Conservation (phyloP, 2,113 vertebrate genomes). For the Hydropotes inermis region DNA sequence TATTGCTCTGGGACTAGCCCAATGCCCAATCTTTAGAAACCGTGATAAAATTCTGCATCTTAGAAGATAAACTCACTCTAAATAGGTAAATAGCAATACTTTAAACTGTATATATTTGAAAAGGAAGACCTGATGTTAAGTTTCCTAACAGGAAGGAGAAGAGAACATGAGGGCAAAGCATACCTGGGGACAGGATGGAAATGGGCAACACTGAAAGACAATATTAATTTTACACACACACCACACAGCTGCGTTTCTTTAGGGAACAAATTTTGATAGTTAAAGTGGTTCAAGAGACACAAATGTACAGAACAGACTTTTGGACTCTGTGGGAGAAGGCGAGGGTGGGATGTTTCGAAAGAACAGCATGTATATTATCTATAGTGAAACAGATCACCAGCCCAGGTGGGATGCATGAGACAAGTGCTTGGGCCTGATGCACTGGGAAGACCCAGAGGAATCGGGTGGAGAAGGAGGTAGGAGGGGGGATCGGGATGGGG, state of each 20-base stretch:
- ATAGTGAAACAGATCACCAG: too few species aligned
- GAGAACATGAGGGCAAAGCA: not conserved
- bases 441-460: too few species aligned
- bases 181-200: not conserved
- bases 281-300: not conserved
- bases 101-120: not conserved
- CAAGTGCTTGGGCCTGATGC: too few species aligned
- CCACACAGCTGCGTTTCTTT: not conserved
- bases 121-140: not conserved
- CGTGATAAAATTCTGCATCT: not conserved
- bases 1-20: not conserved
- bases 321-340: too few species aligned
- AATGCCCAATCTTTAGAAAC: not conserved
- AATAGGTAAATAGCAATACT: not conserved
- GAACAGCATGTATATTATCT: too few species aligned
- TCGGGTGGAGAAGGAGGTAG: too few species aligned
- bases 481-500: too few species aligned
- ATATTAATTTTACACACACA: not conserved
- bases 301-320: too few species aligned
- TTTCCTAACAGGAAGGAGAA: not conserved
- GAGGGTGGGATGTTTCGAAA: too few species aligned
- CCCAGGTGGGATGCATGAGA: too few species aligned
- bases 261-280: not conserved
- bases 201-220: not conserved
- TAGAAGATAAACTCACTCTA: not conserved